Evolutionary conservation across 2,888 invertebrate genomes (phyloP).

Genomic region (Cephus runcator): DNA sequence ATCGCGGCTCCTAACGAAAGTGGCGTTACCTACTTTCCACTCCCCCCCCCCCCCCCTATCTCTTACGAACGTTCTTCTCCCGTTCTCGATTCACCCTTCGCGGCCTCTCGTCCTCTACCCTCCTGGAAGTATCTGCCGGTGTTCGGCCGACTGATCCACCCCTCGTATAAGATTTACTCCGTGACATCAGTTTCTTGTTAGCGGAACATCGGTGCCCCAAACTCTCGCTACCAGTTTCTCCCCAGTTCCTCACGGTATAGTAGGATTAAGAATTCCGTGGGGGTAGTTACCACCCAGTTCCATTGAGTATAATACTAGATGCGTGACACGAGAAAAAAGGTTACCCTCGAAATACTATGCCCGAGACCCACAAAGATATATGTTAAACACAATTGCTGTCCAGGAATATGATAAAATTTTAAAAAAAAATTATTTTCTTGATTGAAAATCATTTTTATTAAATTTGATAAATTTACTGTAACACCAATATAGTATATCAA

Average conservation of each 20-base stretch:
- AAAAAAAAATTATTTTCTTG: too few species aligned
- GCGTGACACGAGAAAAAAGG: not conserved
- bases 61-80: not conserved
- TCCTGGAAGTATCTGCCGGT: constrained; percentile 9
- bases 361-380: not conserved
- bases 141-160: constrained; percentile 25
- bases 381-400: not conserved
- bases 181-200: constrained; percentile 59
- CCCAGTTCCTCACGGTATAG: constrained; percentile 20
- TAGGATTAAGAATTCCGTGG: constrained; percentile 28
- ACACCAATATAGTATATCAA: not conserved
- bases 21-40: constrained; percentile 24
- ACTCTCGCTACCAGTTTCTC: constrained; percentile 34
- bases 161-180: constrained; percentile 40
- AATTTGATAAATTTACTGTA: not conserved
- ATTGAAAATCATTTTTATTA: not conserved
- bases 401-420: too few species aligned
- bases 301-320: not conserved
- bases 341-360: too few species aligned
- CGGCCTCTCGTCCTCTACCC: constrained; percentile 12
- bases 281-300: constrained; percentile 1
- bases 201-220: constrained; percentile 42
- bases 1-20: constrained; percentile 21
- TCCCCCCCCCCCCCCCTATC: not conserved
- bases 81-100: constrained; percentile 4